Evolutionary conservation across 1,140 invertebrate species (phyloP), one percentile per base, ranked within the genome.

Genomic region (Drosophila sucinea): DNA sequence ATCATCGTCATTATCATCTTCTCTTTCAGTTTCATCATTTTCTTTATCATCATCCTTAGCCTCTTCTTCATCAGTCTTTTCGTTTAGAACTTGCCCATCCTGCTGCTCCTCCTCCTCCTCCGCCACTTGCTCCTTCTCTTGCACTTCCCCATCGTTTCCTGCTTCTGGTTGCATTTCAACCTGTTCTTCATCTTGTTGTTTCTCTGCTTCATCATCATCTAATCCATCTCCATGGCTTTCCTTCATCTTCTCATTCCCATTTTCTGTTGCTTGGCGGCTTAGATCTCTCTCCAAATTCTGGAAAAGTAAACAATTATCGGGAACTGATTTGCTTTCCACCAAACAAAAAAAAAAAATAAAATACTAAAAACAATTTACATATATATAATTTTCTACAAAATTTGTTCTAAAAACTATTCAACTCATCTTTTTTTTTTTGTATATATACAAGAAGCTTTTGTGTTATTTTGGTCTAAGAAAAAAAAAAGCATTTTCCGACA

Each of bases 241-340:
- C 69, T 60, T 17, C 17, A 17, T 17, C 17, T 17, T 70, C 77
- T 0, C 64, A 78, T 60, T 76, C 86, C 58, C 44, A 51, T 65
- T 60, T 55, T 51, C 72, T 47, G 56, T 64, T 56, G 58, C 70
- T 11, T 66, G 72, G 30, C 47, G 68, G 77, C 69, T 81, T 89
- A 89, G 51, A 89, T 81, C 74, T 81, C 84, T 84, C 74, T 77
- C 70, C 84, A 84, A 83, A 90, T 91, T 92, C 91, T 92, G 91
- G 77, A 92, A 91, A 91, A 92, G 91, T 92, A 92, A 92, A 92
- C 91, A 92, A 91, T 92, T 91, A 90, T 92, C 91, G 89, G 44
- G 44, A 25, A 92, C 91, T 92, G 89, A 92, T 92, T 35, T 92
- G 77, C 77, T 91, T 91, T 79, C 77, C 72, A 63, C 23, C 8